Base-by-base conservation (phyloP, 2,113 vertebrate species). In the Brachypteracias leptosomus region DNA sequence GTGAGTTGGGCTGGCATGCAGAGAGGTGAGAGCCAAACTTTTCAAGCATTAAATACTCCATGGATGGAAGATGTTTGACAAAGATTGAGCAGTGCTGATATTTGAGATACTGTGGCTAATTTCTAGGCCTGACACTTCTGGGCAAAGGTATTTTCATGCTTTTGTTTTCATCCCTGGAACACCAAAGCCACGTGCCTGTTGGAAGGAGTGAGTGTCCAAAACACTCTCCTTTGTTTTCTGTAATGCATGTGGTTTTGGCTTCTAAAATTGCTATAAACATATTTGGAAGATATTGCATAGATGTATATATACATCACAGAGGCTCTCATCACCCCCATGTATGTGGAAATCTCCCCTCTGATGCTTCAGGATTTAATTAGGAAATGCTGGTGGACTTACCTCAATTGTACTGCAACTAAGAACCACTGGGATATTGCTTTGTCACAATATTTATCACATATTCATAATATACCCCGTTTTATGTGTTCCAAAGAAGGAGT, bases 401-500 rank as follows among this genome's bases (percentile, higher is more conserved):
- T 58, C 68, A 70, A 65, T 94, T 95, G 57, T 82, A 73, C 70
- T 94, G 80, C 90, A 79, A 9, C 93, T 88, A 91, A 85, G 63
- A 90, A 82, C 92, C 68, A 91, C 88, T 96, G 90, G 85, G 86
- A 77, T 77, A 88, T 65, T 95, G 89, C 90, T 97, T 96, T 70
- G 83, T 96, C 90, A 76, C 52, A 46, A 10, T 92, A 89, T 96
- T 97, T 96, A 89, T 89, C 89, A 31, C 62, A 16, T 59, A 73
- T 97, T 97, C 96, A 68, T 95, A 94, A 75, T 66, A 46, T 91
- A 94, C 94, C 89, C 89, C 96, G 85, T 85, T 96, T 96, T 87
- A 89, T 97, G 93, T 97, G 59, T 97, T 97, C 95, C 94, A 96
- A 97, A 96, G 92, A 91, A 92, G 55, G 61, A 90, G 22, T 77